Conservation (phyloP, 2,888 invertebrate genomes). For the Coenonympha arcania region DNA sequence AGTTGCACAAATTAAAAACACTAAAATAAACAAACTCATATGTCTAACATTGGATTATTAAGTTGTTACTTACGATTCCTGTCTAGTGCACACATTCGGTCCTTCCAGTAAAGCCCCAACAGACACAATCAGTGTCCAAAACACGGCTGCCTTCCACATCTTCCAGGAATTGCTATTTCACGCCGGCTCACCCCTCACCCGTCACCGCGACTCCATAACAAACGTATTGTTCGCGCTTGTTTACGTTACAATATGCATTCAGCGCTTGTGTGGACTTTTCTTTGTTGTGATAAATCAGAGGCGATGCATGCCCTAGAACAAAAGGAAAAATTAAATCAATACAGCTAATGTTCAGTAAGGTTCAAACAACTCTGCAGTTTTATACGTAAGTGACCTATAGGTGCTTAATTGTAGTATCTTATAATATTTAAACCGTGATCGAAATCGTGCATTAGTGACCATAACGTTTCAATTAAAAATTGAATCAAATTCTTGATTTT, state of each 20-base stretch:
- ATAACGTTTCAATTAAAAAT: too few species aligned
- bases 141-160: constrained; percentile 46
- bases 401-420: too few species aligned
- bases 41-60: too few species aligned
- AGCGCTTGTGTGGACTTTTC: constrained; percentile 18
- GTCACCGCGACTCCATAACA: constrained; percentile 56
- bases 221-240: constrained; percentile 46
- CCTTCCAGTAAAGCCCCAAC: constrained; percentile 73
- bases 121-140: constrained; percentile 42
- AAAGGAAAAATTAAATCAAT: too few species aligned
- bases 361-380: too few species aligned
- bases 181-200: constrained; percentile 31
- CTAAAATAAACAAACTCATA: too few species aligned
- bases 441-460: too few species aligned
- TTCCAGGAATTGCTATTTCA: constrained; percentile 32
- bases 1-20: too few species aligned
- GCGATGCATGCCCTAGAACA: constrained; percentile 22
- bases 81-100: constrained; percentile 84
- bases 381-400: too few species aligned
- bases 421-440: too few species aligned
- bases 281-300: constrained; percentile 11
- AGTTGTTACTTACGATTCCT: constrained; percentile 84
- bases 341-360: too few species aligned
- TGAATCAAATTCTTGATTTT: too few species aligned
- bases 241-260: constrained; percentile 21